Evolutionary conservation across 2,888 invertebrate genomes (phyloP).

Genomic region (Chrysolina oricalcia): DNA sequence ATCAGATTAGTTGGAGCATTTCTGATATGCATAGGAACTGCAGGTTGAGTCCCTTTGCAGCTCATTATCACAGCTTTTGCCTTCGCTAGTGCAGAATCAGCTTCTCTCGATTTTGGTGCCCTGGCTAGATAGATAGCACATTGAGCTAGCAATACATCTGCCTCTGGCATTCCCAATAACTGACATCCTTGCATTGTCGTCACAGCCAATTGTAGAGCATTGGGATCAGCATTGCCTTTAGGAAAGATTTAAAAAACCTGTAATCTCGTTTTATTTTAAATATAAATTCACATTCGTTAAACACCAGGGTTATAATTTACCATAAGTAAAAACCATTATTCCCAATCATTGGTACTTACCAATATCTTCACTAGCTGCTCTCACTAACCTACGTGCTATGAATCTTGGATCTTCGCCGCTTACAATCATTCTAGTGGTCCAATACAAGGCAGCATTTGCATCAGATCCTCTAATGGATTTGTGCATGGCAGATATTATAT

Average conservation of each 20-base stretch:
- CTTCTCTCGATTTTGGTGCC: constrained; percentile 83
- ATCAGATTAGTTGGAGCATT: constrained; percentile 88
- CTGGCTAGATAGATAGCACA: constrained; percentile 83
- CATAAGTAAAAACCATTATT: no score
- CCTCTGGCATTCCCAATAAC: constrained; percentile 87
- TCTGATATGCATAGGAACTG: constrained; percentile 84
- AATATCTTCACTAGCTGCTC: constrained; percentile 86
- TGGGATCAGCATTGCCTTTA: constrained; percentile 79
- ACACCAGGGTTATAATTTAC: no score
- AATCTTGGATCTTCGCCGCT: constrained; percentile 88
- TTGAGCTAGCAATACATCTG: constrained; percentile 84
- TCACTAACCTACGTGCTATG: constrained; percentile 83
- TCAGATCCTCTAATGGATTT: constrained; percentile 88
- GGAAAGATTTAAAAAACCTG: constrained; percentile 21
- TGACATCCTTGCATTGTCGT: constrained; percentile 87
- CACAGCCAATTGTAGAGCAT: constrained; percentile 80
- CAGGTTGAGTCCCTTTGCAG: constrained; percentile 81
- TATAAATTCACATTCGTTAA: no score
- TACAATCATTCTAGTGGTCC: constrained; percentile 85
- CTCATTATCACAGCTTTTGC: constrained; percentile 78
- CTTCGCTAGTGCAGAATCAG: constrained; percentile 71
- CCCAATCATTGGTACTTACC: constrained; percentile 71
- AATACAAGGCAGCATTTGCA: constrained; percentile 87
- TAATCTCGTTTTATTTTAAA: no score
- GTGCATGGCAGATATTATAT: constrained; percentile 87